Percentiles rank a stretch among this genome's conserved stretches.
Evolutionary conservation across 2,113 vertebrate species (phyloP).

Genomic region (Pangasianodon hypophthalmus): DNA sequence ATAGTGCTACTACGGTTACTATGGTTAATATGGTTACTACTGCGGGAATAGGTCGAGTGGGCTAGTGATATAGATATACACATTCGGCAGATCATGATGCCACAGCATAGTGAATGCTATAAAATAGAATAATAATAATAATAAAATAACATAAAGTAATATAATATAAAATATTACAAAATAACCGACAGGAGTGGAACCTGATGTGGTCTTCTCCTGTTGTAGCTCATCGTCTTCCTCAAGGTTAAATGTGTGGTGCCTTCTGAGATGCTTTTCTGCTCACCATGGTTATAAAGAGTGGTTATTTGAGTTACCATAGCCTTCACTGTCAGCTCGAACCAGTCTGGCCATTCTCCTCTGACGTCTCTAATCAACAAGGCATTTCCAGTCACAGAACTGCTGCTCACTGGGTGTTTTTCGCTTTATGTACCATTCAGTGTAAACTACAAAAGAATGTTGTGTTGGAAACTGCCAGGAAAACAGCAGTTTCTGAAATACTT

Average conservation of each 20-base stretch:
- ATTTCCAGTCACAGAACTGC: not conserved
- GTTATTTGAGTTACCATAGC: not conserved
- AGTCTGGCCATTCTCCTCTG: not conserved
- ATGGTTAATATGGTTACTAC: conserved; percentile 20
- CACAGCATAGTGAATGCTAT: not conserved
- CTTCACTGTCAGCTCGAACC: not conserved
- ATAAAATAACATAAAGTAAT: not conserved
- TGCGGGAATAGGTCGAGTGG: not conserved
- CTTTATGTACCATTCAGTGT: not conserved
- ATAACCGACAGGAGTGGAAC: not conserved
- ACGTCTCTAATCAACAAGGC: not conserved
- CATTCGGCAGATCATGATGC: not conserved
- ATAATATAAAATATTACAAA: not conserved
- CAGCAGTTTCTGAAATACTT: not conserved
- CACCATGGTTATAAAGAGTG: not conserved
- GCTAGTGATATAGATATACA: not conserved
- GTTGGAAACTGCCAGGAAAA: not conserved
- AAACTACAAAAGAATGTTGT: not conserved
- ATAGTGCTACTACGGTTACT: not conserved
- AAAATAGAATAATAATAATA: not conserved
- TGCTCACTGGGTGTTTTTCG: not conserved
- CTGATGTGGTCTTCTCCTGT: not conserved
- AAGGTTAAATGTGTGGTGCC: not conserved
- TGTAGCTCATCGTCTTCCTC: not conserved
- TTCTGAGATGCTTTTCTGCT: not conserved